Evolutionary conservation across 2,113 vertebrate species (phyloP), one percentile per base, ranked within the genome.

Genomic region (Alectura lathami): DNA sequence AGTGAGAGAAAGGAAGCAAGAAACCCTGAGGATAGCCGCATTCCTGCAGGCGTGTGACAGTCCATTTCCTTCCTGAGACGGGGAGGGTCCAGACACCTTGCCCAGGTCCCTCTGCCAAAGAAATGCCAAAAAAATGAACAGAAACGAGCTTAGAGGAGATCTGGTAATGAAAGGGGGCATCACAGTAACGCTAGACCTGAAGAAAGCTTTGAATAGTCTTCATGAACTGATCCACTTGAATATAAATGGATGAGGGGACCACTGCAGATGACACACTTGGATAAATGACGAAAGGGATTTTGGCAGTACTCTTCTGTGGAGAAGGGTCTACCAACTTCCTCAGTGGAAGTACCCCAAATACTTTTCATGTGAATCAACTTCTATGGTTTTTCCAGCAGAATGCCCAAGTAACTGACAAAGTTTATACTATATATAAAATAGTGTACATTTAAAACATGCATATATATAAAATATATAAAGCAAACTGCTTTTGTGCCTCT

Each of bases 121-220:
- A 43, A 32, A 43, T 53, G 60, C 43, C 56, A 32, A 40, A 83
- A 42, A 45, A n/a, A 38, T n/a, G 43, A 67, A 26, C 9, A 29
- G 29, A 8, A 9, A 32, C 0, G 2, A 1, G 15, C 3, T 59
- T 34, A 29, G 48, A 59, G 24, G 24, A 11, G 29, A 30, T 45
- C 48, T n/a, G 38, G 29, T n/a, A 77, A 67, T 64, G 27, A 34
- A 32, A 67, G 22, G 50, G 26, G 24, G 45, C 36, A 14, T 29
- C 30, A 68, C 27, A 47, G 36, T 17, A 59, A 48, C 4, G 18
- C 13, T 42, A 30, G 67, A 38, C 36, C 17, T 4, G 68, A 21
- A 53, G 15, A 51, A 29, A 63, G 42, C 30, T 51, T 38, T 40
- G 42, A 56, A 51, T 4, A 57, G 29, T 50, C 60, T 78, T 62